Conservation (phyloP, 92 coral and sea anemone genomes). For the Porites rus region DNA sequence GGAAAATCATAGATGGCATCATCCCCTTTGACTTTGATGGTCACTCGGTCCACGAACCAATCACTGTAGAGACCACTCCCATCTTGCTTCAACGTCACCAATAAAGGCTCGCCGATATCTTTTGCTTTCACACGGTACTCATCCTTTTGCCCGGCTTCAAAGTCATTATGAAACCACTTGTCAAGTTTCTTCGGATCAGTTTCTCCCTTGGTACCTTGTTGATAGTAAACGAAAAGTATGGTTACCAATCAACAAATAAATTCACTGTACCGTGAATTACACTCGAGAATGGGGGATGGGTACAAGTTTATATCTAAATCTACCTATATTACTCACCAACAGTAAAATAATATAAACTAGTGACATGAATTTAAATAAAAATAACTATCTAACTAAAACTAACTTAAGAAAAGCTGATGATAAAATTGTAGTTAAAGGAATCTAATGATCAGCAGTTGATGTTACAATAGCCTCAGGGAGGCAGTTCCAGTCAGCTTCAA, state of each 20-base stretch:
- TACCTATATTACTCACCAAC: too few relatives aligned
- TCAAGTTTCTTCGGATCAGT: conserved; percentile 57
- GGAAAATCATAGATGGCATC: conserved; percentile 62
- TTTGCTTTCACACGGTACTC: conserved; percentile 61
- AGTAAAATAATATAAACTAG: too few relatives aligned
- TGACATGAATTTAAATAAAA: too few relatives aligned
- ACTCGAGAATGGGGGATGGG: too few relatives aligned
- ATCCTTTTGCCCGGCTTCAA: conserved; percentile 80
- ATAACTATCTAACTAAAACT: too few relatives aligned
- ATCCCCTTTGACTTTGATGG: conserved; percentile 23
- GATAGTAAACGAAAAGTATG: neutral
- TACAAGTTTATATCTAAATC: too few relatives aligned
- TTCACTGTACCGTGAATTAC: too few relatives aligned
- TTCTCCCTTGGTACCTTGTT: conserved; percentile 72
- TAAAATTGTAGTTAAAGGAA: too few relatives aligned
- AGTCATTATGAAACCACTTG: conserved; percentile 83
- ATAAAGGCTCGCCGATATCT: conserved; percentile 75
- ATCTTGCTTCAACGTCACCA: conserved; percentile 54
- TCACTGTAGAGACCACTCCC: conserved; percentile 53
- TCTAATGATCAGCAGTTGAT: too few relatives aligned
- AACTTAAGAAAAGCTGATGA: too few relatives aligned
- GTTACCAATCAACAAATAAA: neutral
- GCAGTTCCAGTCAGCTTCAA: too few relatives aligned
- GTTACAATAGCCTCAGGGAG: too few relatives aligned
- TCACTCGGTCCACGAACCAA: conserved; percentile 76